Evolutionary conservation across 2,113 vertebrate species (phyloP), one percentile per base, ranked within the genome.

Genomic region (Perccottus glenii): DNA sequence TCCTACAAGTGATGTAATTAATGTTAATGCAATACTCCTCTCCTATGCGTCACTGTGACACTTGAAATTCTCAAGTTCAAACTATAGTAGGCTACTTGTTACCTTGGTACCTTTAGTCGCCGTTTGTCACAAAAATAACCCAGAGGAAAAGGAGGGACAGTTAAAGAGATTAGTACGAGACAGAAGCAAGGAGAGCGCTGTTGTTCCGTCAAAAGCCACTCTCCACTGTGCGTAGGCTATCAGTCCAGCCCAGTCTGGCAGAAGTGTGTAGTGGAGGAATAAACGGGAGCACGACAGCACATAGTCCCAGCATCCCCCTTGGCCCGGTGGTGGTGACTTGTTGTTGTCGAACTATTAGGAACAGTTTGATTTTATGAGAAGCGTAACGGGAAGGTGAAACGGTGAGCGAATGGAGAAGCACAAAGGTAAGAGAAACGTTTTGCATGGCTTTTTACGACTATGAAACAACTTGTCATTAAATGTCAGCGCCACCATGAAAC

Each of bases 331-430:
- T n/a, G 36, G n/a, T 42, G 40, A 70, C 58, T 60, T 64, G 43
- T 44, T 46, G 44, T 12, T 55, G 33, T 55, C 36, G 33, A 35
- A 63, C 52, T 65, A 55, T 59, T 15, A 2, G 51, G 77, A 76
- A 86, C 64, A 55, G 68, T 73, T 79, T 60, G 55, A 14, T 61
- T 83, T 50, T 73, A 82, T 78, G 81, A 79, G 69, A 52, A 64
- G 61, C 49, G 76, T 12, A 43, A 62, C 15, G 64, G 44, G 57
- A 63, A 66, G 58, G 86, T 63, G 71, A 79, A 77, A 51, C 60
- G 16, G 59, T 59, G 50, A 77, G 66, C 46, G 75, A 84, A 93
- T 93, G 92, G 92, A 93, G 75, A 90, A 91, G 88, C 91, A 91
- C 88, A 91, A 92, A 91, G 92, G 92, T 93, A 87, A 76, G 88